These are phyloP conservation scores for Nephrocerus scutellatus DNA, from an alignment of 2,888 invertebrate species.

Conservation along the genomic window DNA sequence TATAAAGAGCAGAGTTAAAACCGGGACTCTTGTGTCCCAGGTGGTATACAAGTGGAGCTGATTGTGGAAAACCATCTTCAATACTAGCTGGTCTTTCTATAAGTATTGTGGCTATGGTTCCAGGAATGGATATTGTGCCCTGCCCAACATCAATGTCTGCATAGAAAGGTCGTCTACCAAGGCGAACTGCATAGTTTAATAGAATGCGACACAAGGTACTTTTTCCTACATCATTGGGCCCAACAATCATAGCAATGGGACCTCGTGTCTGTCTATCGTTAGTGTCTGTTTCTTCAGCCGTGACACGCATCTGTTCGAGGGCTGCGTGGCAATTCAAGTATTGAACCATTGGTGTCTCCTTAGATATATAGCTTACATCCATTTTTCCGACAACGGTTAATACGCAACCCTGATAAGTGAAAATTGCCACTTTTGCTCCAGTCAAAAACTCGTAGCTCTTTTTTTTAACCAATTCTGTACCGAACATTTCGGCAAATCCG, in stretches of 20 bases:
- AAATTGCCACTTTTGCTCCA: slow-evolving; percentile 92
- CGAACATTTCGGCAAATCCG: slow-evolving; percentile 94
- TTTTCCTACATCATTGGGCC: slow-evolving; percentile 95
- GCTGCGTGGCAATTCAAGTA: slow-evolving; percentile 95
- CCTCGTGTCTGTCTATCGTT: no score
- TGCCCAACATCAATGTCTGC: slow-evolving; percentile 96
- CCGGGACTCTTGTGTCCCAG: slow-evolving; percentile 78
- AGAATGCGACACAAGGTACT: slow-evolving; percentile 82
- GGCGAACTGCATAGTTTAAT: slow-evolving; percentile 89
- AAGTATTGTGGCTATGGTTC: slow-evolving; percentile 81
- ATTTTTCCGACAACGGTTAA: slow-evolving; percentile 80
- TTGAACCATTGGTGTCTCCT: slow-evolving; percentile 93
- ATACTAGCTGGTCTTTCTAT: slow-evolving; percentile 90
- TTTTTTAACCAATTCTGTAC: slow-evolving; percentile 88
- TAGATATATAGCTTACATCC: slow-evolving; percentile 89
- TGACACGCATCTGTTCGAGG: slow-evolving; percentile 78
- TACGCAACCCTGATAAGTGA: slow-evolving; percentile 91
- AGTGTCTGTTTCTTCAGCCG: slow-evolving; percentile 66
- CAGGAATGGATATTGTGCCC: slow-evolving; percentile 85
- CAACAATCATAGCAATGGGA: slow-evolving; percentile 83
- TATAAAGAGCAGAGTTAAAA: slow-evolving; percentile 75
- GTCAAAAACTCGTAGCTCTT: slow-evolving; percentile 83
- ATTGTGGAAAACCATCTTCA: slow-evolving; percentile 91
- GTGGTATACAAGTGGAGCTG: slow-evolving; percentile 88
- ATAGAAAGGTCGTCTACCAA: slow-evolving; percentile 80